Evolutionary conservation across 2,888 invertebrate genomes (phyloP).

Genomic region (Trichacis sp.): DNA sequence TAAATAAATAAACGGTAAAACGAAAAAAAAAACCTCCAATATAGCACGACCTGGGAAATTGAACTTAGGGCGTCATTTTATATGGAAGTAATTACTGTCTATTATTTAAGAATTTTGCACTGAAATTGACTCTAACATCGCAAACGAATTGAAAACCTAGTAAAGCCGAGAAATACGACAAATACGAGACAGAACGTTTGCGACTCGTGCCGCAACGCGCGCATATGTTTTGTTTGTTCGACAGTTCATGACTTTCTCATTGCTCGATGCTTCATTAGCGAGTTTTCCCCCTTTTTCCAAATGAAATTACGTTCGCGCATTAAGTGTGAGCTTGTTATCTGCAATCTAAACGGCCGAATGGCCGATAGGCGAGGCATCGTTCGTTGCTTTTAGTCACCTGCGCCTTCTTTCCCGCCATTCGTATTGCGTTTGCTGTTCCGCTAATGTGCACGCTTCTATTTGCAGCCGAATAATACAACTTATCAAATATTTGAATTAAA

Average conservation of each 20-base stretch:
- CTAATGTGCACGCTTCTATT: not conserved
- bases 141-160: no score
- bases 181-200: slow-evolving; percentile 35
- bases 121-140: no score
- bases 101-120: no score
- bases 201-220: slow-evolving; percentile 36
- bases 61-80: no score
- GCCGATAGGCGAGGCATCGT: slow-evolving; percentile 21
- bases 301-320: slow-evolving; percentile 39
- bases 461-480: not conserved
- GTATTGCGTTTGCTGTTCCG: slow-evolving; percentile 5
- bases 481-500: not conserved
- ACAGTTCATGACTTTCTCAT: slow-evolving; percentile 29
- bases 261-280: slow-evolving; percentile 37
- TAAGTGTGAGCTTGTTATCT: slow-evolving; percentile 34
- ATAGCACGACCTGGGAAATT: no score
- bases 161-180: not conserved
- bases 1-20: no score
- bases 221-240: slow-evolving; percentile 37
- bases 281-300: slow-evolving; percentile 19
- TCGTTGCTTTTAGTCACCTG: slow-evolving; percentile 38
- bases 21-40: no score
- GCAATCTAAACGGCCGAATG: slow-evolving; percentile 34
- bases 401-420: slow-evolving; percentile 16
- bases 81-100: no score